These are phyloP conservation scores for Petrocephalus zakoni DNA, from an alignment of 2,113 vertebrate species.

Conservation along the genomic window DNA sequence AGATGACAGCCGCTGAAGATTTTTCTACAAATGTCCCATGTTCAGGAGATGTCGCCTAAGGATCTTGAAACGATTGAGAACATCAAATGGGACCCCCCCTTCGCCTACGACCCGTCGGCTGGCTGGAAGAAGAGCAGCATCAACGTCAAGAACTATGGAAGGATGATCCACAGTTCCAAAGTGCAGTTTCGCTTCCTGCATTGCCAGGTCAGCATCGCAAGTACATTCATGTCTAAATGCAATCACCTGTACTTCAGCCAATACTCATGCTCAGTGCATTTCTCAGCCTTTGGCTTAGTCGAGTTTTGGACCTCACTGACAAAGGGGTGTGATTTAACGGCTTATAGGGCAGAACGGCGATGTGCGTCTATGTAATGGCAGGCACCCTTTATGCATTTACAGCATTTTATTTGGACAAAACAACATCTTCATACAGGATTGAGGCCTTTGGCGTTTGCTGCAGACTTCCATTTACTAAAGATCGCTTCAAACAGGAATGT, in stretches of 20 bases:
- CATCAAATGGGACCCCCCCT: constrained; percentile 66
- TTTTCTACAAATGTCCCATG: not conserved
- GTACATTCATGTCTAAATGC: not conserved
- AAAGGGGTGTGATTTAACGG: not conserved
- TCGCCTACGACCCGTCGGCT: constrained; percentile 56
- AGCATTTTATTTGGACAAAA: not conserved
- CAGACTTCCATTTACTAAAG: not conserved
- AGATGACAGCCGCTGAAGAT: not conserved
- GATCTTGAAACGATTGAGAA: constrained; percentile 70
- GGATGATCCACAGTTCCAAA: constrained; percentile 87
- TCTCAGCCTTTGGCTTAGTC: not conserved
- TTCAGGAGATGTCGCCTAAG: constrained; percentile 67
- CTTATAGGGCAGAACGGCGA: not conserved
- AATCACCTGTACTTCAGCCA: not conserved
- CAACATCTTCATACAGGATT: not conserved
- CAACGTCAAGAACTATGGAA: constrained; percentile 79
- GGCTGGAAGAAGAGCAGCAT: constrained; percentile 74
- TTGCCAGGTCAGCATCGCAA: constrained; percentile 70
- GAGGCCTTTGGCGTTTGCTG: not conserved
- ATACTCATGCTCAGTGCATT: not conserved
- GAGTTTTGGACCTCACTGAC: not conserved
- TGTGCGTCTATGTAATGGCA: not conserved
- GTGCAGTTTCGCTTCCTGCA: constrained; percentile 84
- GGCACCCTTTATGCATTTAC: not conserved
- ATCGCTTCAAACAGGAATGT: not conserved